These are phyloP conservation scores for Gephyroberyx darwinii DNA, from an alignment of 2,797 vertebrate genomes.

Conservation along the genomic window DNA sequence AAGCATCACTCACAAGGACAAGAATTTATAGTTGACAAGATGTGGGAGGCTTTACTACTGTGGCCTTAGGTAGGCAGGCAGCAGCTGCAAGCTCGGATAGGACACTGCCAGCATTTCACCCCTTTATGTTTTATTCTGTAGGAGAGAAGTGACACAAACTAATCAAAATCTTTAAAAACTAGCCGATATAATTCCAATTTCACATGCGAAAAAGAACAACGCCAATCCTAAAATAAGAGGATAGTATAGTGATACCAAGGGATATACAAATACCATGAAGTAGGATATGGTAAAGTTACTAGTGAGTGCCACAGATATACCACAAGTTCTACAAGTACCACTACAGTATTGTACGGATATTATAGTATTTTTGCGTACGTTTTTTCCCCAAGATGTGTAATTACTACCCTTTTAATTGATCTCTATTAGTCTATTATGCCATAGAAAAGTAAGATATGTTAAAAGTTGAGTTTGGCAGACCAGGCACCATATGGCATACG, in stretches of 20 bases:
- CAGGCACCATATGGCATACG: conserved; percentile 6
- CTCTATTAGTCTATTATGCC: not conserved
- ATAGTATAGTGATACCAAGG: too few species aligned
- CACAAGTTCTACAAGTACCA: not conserved
- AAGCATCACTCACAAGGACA: conserved; percentile 77
- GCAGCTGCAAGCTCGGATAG: conserved; percentile 46
- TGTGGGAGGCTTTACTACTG: conserved; percentile 68
- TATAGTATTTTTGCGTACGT: not conserved
- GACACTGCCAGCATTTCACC: conserved; percentile 26
- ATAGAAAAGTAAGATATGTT: conserved; percentile 10
- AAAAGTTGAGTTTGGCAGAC: conserved; percentile 22
- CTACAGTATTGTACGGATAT: not conserved
- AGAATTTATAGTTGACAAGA: conserved; percentile 71
- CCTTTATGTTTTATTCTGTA: not conserved
- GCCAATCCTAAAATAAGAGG: too few species aligned
- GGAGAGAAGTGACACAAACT: not conserved
- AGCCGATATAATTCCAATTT: not conserved
- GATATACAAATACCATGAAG: too few species aligned
- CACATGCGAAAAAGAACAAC: not conserved
- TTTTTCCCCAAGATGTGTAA: not conserved
- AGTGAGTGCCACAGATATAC: not conserved
- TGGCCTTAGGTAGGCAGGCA: conserved; percentile 29
- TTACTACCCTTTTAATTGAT: not conserved
- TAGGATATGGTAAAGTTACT: too few species aligned
- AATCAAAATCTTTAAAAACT: conserved; percentile 9